These are phyloP conservation scores for Holothuria leucospilota DNA, from an alignment of 53 echinoderm and acorn worm species.

Conservation along the genomic window DNA sequence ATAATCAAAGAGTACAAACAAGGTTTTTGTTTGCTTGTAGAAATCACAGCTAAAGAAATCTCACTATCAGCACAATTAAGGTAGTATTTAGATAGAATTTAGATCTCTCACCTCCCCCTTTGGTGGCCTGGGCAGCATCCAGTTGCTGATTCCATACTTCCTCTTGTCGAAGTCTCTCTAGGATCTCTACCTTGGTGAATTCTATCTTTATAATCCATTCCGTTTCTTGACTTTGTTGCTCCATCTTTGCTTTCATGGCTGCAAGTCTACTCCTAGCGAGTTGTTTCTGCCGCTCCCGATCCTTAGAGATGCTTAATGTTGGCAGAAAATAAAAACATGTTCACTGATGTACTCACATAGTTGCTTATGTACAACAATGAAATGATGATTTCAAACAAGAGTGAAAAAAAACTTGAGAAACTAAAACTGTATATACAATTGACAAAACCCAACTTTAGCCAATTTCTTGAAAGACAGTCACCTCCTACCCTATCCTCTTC, in stretches of 20 bases:
- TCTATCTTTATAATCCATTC: slow-evolving; percentile 3
- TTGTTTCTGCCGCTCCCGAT: slow-evolving; percentile 89
- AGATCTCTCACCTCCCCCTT: slow-evolving; percentile 1
- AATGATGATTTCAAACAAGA: background rate
- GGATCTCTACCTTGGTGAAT: slow-evolving; percentile 66
- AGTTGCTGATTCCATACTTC: slow-evolving; percentile 88
- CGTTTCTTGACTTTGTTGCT: background rate
- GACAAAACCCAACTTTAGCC: no score
- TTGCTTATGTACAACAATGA: background rate
- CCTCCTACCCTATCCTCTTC: no score
- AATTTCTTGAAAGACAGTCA: no score
- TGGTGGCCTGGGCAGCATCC: slow-evolving; percentile 75
- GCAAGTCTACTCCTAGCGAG: slow-evolving; percentile 82
- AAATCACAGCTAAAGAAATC: no score
- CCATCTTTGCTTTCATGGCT: slow-evolving; percentile 68
- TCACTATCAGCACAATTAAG: no score
- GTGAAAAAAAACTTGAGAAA: no score
- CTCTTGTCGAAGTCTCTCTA: slow-evolving; percentile 69
- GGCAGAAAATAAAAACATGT: background rate
- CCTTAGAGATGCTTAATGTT: slow-evolving; percentile 64
- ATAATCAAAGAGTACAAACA: no score
- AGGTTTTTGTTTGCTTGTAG: no score
- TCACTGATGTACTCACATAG: background rate
- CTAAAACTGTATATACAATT: no score
- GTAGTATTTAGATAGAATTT: no score